A percentile compares a stretch with the other conserved stretches of the same genome.
Conservation (phyloP, 35 echinoderm and acorn worm species). For the Strongylocentrotus purpuratus region DNA sequence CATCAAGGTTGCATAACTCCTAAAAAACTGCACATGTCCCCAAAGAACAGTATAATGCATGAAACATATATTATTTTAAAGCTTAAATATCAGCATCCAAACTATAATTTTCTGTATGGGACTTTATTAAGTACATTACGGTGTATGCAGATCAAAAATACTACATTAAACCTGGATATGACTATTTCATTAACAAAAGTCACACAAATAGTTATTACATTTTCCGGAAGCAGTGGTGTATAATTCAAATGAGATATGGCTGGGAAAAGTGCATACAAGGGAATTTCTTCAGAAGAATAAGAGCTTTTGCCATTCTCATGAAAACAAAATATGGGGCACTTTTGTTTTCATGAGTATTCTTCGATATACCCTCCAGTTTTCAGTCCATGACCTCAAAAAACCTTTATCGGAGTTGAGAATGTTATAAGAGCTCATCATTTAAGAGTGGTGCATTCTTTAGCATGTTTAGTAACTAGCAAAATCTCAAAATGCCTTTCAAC, state of each 20-base stretch:
- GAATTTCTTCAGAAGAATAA: neutral
- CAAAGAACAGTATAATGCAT: neutral
- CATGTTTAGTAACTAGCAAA: too few species aligned
- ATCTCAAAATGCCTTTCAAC: too few species aligned
- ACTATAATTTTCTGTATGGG: neutral
- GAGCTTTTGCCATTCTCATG: neutral
- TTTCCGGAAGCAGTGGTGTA: neutral
- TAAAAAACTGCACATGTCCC: neutral
- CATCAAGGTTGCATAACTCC: neutral
- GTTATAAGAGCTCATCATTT: too few species aligned
- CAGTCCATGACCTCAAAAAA: neutral
- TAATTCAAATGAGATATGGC: neutral
- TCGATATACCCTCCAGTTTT: too few species aligned
- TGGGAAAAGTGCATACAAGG: neutral
- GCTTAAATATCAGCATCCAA: neutral
- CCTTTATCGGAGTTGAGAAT: neutral
- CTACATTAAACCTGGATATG: neutral
- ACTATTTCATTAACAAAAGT: too few species aligned
- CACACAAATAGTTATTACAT: neutral
- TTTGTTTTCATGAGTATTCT: neutral
- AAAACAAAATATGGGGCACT: constrained; percentile 17
- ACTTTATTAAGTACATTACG: too few species aligned
- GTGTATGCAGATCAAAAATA: neutral
- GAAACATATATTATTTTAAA: neutral
- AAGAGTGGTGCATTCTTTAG: too few species aligned